Percentiles rank a stretch among this genome's conserved stretches.
Evolutionary conservation across 2,113 vertebrate species (phyloP).

Genomic region (Colinus virginianus): DNA sequence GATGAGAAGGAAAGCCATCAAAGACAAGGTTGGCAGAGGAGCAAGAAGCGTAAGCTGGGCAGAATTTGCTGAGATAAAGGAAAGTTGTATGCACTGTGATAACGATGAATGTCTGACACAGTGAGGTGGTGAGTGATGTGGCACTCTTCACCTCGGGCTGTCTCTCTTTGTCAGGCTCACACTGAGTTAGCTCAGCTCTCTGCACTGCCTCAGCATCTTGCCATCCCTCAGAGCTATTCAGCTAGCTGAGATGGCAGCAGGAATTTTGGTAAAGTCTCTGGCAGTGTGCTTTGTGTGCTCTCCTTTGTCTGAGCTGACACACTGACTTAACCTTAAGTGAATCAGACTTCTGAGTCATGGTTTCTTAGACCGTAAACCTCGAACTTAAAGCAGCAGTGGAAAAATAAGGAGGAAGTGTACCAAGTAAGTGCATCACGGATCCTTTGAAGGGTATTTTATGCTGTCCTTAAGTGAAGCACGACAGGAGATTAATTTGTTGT

Average conservation of each 20-base stretch:
- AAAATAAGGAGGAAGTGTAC: neutral
- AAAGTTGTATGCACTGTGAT: neutral
- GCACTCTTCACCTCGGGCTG: neutral
- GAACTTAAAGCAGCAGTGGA: neutral
- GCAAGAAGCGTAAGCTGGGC: neutral
- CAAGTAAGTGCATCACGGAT: neutral
- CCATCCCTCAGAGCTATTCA: neutral
- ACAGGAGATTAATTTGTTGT: neutral
- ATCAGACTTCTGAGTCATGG: neutral
- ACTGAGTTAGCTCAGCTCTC: neutral
- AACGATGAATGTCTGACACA: neutral
- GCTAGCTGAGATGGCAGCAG: neutral
- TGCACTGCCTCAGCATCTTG: neutral
- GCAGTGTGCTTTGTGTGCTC: neutral
- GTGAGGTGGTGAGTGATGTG: neutral
- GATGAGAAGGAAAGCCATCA: constrained; percentile 1
- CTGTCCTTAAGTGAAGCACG: neutral
- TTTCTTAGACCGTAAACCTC: neutral
- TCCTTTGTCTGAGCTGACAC: neutral
- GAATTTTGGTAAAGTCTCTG: neutral
- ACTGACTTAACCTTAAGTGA: neutral
- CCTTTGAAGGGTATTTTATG: neutral
- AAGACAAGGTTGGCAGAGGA: neutral
- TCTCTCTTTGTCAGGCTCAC: fast-evolving
- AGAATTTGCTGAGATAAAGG: constrained; percentile 1